Base-by-base conservation (phyloP, 1,140 invertebrate genomes). In the Drosophila sucinea region DNA sequence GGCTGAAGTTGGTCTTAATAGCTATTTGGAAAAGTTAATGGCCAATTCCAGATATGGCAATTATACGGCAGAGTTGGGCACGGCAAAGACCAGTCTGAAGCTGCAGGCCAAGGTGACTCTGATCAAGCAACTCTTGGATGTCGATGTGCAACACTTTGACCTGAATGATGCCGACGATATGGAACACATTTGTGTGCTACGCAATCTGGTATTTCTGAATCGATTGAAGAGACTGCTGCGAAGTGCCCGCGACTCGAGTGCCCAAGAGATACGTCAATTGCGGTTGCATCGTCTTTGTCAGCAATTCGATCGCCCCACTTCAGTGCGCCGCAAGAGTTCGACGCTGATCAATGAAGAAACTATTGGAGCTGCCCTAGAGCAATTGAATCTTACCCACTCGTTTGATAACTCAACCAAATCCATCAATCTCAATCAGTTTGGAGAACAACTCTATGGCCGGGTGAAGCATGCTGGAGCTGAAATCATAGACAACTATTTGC, bases 401-500 rank as follows among this genome's bases (percentile, higher is more conserved):
- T 30, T 41, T 2, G 47, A 40, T 1, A 62, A 60, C n/a, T n/a
- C 4, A 23, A 74, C 51, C 3, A 57, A 23, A 3, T 25, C 44
- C 10, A 27, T 83, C 32, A 69, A 89, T 29, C 56, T 91, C 0
- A 71, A 61, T 23, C 61, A 83, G 33, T 91, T 91, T 29, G 90
- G 84, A 0, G 29, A 67, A 1, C 54, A 81, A n/a, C 57, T 91
- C 1, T 91, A 91, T 57, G 77, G 73, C 4, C 68, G 78, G 2
- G 82, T 91, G 0, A 91, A 91, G n/a, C 7, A 33, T 0, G 70
- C 81, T 0, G 90, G 90, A 1, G 73, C 81, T 8, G 77, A 91
- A 56, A 83, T 91, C 6, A 91, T 91, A 27, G 77, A 91, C 55
- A 89, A 91, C 51, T 91, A 91, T 64, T 61, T 91, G 30, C 57